Percentiles rank a stretch among this genome's conserved stretches.
phyloP scores from a whole-genome alignment of 2,888 invertebrate species.

The Oasisia sp. region DNA sequence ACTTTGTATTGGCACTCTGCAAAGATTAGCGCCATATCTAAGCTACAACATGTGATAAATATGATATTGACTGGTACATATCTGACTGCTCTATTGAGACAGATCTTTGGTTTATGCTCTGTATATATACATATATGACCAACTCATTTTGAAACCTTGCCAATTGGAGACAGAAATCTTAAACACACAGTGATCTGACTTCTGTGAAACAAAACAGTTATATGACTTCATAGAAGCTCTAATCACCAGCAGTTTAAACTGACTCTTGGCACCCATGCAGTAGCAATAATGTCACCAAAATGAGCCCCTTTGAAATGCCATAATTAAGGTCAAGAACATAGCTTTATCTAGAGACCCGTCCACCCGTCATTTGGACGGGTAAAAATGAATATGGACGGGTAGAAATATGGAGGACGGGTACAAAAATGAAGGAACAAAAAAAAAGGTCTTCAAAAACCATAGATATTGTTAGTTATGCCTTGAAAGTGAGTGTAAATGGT shows the following conservation, averaged over 20 bases:
- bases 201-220: not conserved
- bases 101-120: not conserved
- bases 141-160: not conserved
- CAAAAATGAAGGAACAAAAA: no score
- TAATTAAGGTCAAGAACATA: not conserved
- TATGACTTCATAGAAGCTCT: not conserved
- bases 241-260: not conserved
- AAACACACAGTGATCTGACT: not conserved
- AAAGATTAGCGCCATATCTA: not conserved
- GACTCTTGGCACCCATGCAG: not conserved
- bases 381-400: no score
- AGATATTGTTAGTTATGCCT: no score
- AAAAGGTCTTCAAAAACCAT: no score
- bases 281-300: not conserved
- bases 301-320: not conserved
- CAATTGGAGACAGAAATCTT: not conserved
- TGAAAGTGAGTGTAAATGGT: no score
- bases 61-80: not conserved
- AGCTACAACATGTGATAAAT: not conserved
- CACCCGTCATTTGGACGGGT: no score
- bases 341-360: no score
- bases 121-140: no score
- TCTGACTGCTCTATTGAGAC: not conserved
- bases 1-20: no score
- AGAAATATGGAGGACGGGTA: no score